Evolutionary conservation across 2,888 invertebrate genomes (phyloP).

Genomic region (Leptogaster cylindrica): DNA sequence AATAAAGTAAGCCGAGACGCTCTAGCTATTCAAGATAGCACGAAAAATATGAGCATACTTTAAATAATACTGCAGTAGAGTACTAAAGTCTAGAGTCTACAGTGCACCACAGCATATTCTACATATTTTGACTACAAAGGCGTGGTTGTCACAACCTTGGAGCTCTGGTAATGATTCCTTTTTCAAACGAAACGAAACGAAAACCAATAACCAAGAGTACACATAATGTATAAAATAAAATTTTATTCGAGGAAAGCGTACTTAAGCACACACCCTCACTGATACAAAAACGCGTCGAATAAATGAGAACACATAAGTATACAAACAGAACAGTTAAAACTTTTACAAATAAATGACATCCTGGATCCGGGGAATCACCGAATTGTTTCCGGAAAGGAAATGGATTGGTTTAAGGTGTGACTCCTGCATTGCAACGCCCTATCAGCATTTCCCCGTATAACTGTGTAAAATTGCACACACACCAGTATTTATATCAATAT

Average conservation of each 20-base stretch:
- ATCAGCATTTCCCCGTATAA: conserved; percentile 30
- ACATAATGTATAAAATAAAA: conserved; percentile 39
- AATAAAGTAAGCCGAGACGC: not conserved
- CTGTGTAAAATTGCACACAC: conserved; percentile 17
- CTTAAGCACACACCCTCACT: conserved; percentile 24
- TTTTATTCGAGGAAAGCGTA: conserved; percentile 9
- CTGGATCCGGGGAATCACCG: conserved; percentile 39
- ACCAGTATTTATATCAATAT: conserved; percentile 23
- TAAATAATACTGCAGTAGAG: conserved; percentile 16
- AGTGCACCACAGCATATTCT: conserved; percentile 8
- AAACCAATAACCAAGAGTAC: conserved; percentile 34
- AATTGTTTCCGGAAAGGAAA: conserved; percentile 45
- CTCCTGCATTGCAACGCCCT: conserved; percentile 46
- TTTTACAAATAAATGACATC: conserved; percentile 46
- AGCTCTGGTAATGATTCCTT: conserved; percentile 27
- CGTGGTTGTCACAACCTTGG: conserved; percentile 25
- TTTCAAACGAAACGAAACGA: conserved; percentile 37
- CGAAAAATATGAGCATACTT: conserved; percentile 32
- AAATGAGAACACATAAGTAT: conserved; percentile 17
- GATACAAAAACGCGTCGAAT: not conserved
- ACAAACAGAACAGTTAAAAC: conserved; percentile 24
- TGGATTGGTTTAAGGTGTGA: conserved; percentile 47
- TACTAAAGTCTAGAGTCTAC: not conserved
- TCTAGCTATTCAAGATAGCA: not conserved
- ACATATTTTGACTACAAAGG: conserved; percentile 30